Percentiles rank a stretch among this genome's conserved stretches.
Evolutionary conservation across 2,113 vertebrate species (phyloP).

Genomic region (Neodontobutis hainanensis): DNA sequence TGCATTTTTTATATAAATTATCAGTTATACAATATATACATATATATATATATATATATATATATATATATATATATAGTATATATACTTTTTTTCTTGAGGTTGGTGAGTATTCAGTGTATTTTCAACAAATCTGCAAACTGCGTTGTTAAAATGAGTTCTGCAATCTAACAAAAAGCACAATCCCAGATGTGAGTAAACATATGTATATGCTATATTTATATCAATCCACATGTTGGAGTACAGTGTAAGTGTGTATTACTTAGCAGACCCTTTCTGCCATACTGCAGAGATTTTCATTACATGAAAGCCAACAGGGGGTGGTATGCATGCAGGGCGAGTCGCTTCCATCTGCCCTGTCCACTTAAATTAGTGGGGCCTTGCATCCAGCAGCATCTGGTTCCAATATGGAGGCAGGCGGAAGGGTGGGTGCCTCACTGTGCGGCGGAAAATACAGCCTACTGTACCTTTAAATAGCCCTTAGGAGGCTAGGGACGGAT

Average conservation of each 20-base stretch:
- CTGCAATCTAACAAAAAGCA: not conserved
- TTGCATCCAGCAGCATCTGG: constrained; percentile 84
- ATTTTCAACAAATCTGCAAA: not conserved
- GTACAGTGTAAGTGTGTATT: constrained; percentile 34
- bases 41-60: too few relatives aligned
- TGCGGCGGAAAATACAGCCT: constrained; percentile 84
- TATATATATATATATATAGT: too few relatives aligned
- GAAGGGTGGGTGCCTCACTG: constrained; percentile 84
- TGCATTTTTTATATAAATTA: too few relatives aligned
- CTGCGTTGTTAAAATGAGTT: not conserved
- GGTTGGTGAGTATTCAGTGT: too few relatives aligned
- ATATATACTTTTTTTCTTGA: too few relatives aligned
- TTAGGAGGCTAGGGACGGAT: constrained; percentile 80
- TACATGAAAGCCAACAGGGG: constrained; percentile 81
- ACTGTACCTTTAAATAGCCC: constrained; percentile 85
- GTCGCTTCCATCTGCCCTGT: constrained; percentile 81
- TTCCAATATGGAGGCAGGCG: constrained; percentile 83
- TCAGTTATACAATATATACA: too few relatives aligned
- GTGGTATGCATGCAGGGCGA: constrained; percentile 79
- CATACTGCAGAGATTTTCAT: constrained; percentile 72
- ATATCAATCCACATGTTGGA: constrained; percentile 5
- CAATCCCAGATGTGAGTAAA: constrained; percentile 1
- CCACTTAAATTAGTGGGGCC: constrained; percentile 83
- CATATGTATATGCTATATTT: constrained; percentile 19
- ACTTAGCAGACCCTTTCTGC: constrained; percentile 52